phyloP scores from a whole-genome alignment of 2,888 invertebrate genomes.

The Heteromurus nitidus region DNA sequence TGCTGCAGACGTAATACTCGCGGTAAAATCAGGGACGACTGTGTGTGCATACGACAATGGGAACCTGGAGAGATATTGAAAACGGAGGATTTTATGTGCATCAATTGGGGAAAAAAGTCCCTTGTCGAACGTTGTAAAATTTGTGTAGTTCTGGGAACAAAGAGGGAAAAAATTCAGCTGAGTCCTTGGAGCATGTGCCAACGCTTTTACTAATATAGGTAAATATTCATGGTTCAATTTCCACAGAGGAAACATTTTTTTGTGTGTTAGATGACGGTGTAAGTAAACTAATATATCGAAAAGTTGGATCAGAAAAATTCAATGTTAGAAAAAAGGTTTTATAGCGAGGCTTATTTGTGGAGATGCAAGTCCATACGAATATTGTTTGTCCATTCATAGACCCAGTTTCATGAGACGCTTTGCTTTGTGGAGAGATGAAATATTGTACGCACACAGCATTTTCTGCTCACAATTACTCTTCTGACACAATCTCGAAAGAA shows the following conservation, averaged over 20 bases:
- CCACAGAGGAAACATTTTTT: too few species aligned
- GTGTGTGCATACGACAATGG: conserved; percentile 21
- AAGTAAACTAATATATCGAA: too few species aligned
- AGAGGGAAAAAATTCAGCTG: background rate
- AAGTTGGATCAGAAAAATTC: too few species aligned
- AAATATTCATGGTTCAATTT: too few species aligned
- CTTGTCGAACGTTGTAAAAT: conserved; percentile 1
- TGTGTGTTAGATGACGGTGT: too few species aligned
- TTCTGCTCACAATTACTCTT: background rate
- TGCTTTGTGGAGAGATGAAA: background rate
- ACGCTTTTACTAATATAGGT: conserved; percentile 7
- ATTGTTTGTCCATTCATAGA: too few species aligned
- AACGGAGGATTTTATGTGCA: too few species aligned
- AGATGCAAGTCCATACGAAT: too few species aligned
- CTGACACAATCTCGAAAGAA: conserved; percentile 12
- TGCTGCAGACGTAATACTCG: background rate
- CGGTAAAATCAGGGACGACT: background rate
- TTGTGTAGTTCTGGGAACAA: background rate
- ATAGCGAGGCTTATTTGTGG: too few species aligned
- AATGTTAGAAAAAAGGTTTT: too few species aligned
- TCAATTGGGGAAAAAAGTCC: background rate
- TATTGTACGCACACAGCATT: background rate
- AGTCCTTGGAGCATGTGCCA: conserved; percentile 36
- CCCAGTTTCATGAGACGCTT: too few species aligned
- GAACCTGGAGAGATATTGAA: conserved; percentile 50